Percentiles rank a stretch among this genome's conserved stretches.
Conservation (phyloP, 2,888 invertebrate species). For the Spodoptera exigua region DNA sequence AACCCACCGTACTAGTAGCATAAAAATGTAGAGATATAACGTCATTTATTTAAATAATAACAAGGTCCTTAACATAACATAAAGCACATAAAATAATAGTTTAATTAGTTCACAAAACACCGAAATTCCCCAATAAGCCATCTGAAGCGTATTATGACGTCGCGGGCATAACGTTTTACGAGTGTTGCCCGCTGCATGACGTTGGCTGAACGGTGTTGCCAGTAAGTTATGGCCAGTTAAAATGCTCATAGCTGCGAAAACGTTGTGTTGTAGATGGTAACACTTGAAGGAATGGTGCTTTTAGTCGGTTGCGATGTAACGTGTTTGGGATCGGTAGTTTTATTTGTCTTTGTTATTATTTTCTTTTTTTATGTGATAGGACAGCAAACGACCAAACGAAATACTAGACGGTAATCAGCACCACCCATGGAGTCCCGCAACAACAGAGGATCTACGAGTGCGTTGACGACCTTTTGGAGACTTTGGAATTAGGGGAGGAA, state of each 20-base stretch:
- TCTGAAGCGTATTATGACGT: constrained; percentile 32
- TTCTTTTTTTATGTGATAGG: too few species aligned
- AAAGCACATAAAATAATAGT: constrained; percentile 23
- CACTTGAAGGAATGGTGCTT: constrained; percentile 14
- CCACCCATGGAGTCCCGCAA: too few species aligned
- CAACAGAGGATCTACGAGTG: too few species aligned
- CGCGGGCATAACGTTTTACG: constrained; percentile 46
- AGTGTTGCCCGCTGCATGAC: constrained; percentile 37
- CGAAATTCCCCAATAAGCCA: constrained; percentile 36
- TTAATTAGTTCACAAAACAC: constrained; percentile 32
- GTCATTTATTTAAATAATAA: constrained; percentile 11
- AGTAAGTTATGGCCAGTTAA: constrained; percentile 52
- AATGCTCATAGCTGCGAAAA: constrained; percentile 45
- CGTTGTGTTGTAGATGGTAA: background rate
- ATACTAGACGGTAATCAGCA: too few species aligned
- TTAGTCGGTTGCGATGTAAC: background rate
- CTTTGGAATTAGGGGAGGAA: too few species aligned
- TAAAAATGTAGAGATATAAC: too few species aligned
- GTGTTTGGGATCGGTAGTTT: background rate
- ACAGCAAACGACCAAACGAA: too few species aligned
- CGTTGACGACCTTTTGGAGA: too few species aligned
- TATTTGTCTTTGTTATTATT: too few species aligned
- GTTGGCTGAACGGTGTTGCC: constrained; percentile 34
- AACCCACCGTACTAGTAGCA: too few species aligned
- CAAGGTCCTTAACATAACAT: too few species aligned